Percentiles rank a stretch among this genome's conserved stretches.
phyloP scores from a whole-genome alignment of 1,140 invertebrate genomes.

The Charaxes varanes region DNA sequence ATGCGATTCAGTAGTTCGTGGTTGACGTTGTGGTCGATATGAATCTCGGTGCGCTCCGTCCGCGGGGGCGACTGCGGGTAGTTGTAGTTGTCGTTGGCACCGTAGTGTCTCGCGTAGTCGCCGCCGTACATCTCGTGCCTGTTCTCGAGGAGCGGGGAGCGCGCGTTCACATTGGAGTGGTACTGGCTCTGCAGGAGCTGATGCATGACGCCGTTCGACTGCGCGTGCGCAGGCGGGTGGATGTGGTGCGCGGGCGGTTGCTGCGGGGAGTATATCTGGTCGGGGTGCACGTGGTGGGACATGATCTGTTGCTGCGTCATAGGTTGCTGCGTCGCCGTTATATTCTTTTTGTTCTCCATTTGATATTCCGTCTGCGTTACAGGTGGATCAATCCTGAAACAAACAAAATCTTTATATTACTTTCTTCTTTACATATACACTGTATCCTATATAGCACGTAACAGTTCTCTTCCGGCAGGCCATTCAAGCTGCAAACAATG shows the following conservation, averaged over 20 bases:
- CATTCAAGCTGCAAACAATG: too few relatives aligned
- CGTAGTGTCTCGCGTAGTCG: conserved; percentile 63
- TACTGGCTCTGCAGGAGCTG: conserved; percentile 64
- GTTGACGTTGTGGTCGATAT: conserved; percentile 61
- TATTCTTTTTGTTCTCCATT: conserved; percentile 82
- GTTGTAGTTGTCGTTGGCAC: conserved; percentile 64
- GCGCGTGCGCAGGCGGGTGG: conserved; percentile 71
- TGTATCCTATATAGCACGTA: too few relatives aligned
- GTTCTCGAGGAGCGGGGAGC: conserved; percentile 70
- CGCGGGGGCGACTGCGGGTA: conserved; percentile 57
- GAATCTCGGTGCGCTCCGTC: conserved; percentile 48
- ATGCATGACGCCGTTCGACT: conserved; percentile 64
- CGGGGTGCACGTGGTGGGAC: conserved; percentile 68
- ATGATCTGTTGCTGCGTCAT: conserved; percentile 67
- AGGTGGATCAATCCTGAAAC: conserved; percentile 81
- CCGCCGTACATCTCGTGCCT: conserved; percentile 70
- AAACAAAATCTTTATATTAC: too few relatives aligned
- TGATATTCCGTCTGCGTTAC: conserved; percentile 76
- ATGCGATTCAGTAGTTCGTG: conserved; percentile 59
- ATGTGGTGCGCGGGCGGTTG: conserved; percentile 54
- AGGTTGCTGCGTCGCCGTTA: conserved; percentile 67
- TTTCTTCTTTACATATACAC: neutral
- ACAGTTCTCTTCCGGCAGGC: too few relatives aligned
- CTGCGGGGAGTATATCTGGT: conserved; percentile 62
- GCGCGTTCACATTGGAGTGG: conserved; percentile 64